These are phyloP conservation scores for Maniola jurtina DNA, from an alignment of 1,140 invertebrate genomes.

Conservation along the genomic window DNA sequence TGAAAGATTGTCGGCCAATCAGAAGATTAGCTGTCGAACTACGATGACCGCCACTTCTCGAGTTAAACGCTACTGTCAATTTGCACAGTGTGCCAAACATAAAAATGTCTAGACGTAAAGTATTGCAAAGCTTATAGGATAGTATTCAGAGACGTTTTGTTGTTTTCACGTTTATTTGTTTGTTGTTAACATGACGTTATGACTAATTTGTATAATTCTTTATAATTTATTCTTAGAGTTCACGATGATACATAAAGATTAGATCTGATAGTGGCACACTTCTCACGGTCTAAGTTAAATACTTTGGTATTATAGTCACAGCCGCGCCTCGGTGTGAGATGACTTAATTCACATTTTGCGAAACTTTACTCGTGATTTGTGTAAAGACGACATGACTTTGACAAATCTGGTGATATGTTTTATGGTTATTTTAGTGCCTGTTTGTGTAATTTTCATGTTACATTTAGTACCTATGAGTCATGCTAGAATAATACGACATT, in stretches of 20 bases:
- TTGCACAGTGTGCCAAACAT: slow-evolving; percentile 15
- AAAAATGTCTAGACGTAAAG: slow-evolving; percentile 1
- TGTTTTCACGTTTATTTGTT: slow-evolving; percentile 9
- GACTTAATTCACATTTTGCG: slow-evolving; percentile 34
- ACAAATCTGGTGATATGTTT: slow-evolving; percentile 27
- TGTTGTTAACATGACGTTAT: slow-evolving; percentile 21
- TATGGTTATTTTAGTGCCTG: slow-evolving; percentile 3
- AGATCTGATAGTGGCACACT: slow-evolving; percentile 42
- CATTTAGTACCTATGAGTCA: slow-evolving; percentile 4
- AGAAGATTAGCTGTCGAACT: too few relatives aligned
- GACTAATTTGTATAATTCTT: slow-evolving; percentile 32
- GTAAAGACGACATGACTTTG: slow-evolving; percentile 31
- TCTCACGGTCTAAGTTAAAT: slow-evolving; percentile 47
- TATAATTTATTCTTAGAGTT: slow-evolving; percentile 30
- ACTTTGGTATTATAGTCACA: slow-evolving; percentile 34
- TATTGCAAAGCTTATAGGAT: not conserved
- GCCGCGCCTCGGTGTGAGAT: slow-evolving; percentile 27
- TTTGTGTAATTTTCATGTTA: slow-evolving; percentile 17
- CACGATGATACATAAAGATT: slow-evolving; percentile 43
- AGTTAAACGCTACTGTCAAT: not conserved
- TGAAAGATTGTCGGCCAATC: not conserved
- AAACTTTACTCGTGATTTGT: slow-evolving; percentile 28
- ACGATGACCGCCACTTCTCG: too few relatives aligned
- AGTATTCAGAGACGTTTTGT: not conserved
- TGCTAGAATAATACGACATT: not conserved